Conservation (phyloP, 2,888 invertebrate genomes). For the Ernsta delagoae region DNA sequence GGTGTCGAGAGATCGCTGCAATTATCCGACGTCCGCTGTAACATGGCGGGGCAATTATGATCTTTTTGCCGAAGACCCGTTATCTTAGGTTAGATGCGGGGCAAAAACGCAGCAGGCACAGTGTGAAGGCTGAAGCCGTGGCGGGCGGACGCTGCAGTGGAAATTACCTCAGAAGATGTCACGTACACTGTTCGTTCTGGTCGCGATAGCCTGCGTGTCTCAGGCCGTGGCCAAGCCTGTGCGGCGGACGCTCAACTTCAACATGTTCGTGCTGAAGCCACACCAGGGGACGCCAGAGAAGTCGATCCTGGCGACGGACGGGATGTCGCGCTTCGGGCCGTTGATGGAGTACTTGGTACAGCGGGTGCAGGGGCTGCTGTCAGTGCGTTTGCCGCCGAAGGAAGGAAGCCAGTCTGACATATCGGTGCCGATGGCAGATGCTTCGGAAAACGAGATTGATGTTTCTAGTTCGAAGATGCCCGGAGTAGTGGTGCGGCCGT, state of each 20-base stretch:
- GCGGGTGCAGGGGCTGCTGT: conserved; percentile 88
- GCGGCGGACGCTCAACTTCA: conserved; percentile 74
- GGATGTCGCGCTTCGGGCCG: conserved; percentile 86
- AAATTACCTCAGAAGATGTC: conserved; percentile 47
- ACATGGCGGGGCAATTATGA: conserved; percentile 75
- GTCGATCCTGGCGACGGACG: conserved; percentile 64
- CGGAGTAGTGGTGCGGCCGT: conserved; percentile 64
- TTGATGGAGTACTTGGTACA: conserved; percentile 88
- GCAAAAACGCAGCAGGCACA: conserved; percentile 71
- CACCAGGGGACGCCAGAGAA: conserved; percentile 63
- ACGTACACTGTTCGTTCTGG: conserved; percentile 56
- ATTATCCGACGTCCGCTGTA: conserved; percentile 62
- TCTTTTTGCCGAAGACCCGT: conserved; percentile 82
- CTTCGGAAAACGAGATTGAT: conserved; percentile 78
- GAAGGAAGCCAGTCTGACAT: conserved; percentile 20
- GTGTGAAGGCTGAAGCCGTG: conserved; percentile 63
- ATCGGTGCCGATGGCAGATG: conserved; percentile 56
- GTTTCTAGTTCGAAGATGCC: conserved; percentile 56
- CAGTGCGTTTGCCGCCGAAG: conserved; percentile 86
- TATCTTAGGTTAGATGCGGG: conserved; percentile 75
- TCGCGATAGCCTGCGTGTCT: conserved; percentile 59
- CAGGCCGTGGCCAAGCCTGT: conserved; percentile 65
- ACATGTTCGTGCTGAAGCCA: conserved; percentile 75
- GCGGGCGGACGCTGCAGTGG: conserved; percentile 60
- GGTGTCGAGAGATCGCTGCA: conserved; percentile 77